A percentile compares a stretch with the other conserved stretches of the same genome.
Conservation (phyloP, 1,140 invertebrate species). For the Drosophila ironensis region DNA sequence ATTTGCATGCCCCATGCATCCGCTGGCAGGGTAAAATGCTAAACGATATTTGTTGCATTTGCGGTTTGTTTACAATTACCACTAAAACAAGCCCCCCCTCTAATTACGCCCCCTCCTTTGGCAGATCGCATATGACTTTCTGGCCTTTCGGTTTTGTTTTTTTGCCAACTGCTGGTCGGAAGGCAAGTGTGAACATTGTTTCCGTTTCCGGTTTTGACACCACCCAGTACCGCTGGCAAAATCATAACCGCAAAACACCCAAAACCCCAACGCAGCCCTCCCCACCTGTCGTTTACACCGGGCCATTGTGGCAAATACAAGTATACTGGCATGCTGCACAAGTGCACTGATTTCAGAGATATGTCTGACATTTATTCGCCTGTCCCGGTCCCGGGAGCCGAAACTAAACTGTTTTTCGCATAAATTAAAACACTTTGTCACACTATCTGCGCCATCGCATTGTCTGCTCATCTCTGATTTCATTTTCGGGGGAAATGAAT, state of each 20-base stretch:
- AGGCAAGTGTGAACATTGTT: slow-evolving; percentile 40
- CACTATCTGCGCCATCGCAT: neutral
- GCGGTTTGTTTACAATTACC: slow-evolving; percentile 25
- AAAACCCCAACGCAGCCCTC: neutral
- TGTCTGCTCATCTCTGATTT: neutral
- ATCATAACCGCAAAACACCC: slow-evolving; percentile 24
- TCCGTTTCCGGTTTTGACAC: slow-evolving; percentile 49
- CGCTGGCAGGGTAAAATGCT: too few relatives aligned
- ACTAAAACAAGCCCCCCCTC: neutral
- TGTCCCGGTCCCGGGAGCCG: too few relatives aligned
- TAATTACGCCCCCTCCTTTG: neutral
- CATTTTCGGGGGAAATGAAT: too few relatives aligned
- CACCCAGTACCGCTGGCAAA: neutral
- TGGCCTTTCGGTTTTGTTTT: neutral
- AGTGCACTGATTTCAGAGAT: neutral
- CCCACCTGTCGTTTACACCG: neutral
- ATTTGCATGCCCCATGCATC: too few relatives aligned
- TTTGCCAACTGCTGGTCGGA: neutral
- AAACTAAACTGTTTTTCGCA: slow-evolving; percentile 7
- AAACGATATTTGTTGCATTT: neutral
- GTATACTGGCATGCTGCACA: neutral
- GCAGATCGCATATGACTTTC: slow-evolving; percentile 22
- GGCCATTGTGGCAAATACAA: neutral
- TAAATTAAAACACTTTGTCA: slow-evolving; percentile 25
- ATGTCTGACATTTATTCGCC: neutral